Evolutionary conservation across 2,797 vertebrate species (phyloP), one percentile per base, ranked within the genome.

Genomic region (Pipistrellus nathusii): DNA sequence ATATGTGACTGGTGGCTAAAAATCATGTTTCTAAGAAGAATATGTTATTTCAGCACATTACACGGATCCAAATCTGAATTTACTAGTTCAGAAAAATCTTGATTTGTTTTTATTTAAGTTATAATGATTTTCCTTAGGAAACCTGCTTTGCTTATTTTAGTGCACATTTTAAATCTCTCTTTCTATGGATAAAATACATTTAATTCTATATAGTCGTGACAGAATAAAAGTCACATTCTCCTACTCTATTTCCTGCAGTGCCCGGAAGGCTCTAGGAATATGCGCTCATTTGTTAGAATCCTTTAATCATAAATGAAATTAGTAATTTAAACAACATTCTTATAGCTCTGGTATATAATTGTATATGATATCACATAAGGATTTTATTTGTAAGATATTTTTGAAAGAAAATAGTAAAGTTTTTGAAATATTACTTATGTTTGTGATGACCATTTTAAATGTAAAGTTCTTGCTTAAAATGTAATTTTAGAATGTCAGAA

Each of bases 201-300:
- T 64, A 20, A 85, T 81, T 82, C 30, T 72, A 32, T 23, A 10
- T 57, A 66, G 14, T 73, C 0, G 9, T 44, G 81, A 78, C 32
- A 64, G 7, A 73, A 57, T 41, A 35, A 86, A 1, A 20, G 57
- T 71, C 59, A 35, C 59, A 10, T 94, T 89, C 83, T 95, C 94
- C 78, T 68, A 32, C 20, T 94, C 30, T 86, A 7, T 69, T 83
- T 93, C 69, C 64, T 83, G 44, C 0, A 9, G 59, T 72, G 80
- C 71, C 35, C 90, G 48, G 88, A 91, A 93, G n/a, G 20, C 30
- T 73, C 35, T 93, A 80, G 88, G 90, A 96, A 88, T 91, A 88
- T 76, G 51, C 23, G 53, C 75, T 94, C 71, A 76, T 86, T 32
- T 20, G 62, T 81, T 77, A 84, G 83, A 80, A 46, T 75, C n/a